Base-by-base conservation (phyloP, 2,888 invertebrate genomes). In the Latheticus oryzae region DNA sequence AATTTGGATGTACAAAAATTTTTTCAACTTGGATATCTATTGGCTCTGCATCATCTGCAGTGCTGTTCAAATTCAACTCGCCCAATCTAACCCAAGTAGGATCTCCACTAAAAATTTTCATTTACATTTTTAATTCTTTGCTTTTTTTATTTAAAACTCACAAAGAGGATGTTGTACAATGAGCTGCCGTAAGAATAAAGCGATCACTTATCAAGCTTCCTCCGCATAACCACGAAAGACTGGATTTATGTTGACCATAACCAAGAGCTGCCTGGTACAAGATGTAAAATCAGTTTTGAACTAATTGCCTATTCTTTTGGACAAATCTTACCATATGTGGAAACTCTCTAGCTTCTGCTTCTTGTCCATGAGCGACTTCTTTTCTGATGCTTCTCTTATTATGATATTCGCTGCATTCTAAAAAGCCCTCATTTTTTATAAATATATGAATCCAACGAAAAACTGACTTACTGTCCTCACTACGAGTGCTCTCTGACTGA, bases 171-270 rank as follows among this genome's bases (percentile, higher is more conserved):
- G 71, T 72, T 8, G 72, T 72, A 65, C 89, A 90, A 72, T 90
- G 89, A 0, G 87, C 88, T 0, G 89, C 89, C 0, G 88, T 87
- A 1, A 90, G 70, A 17, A 90, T 83, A 72, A 83, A 88, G 3
- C 78, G 77, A 1, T 85, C 71, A 48, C 86, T 85, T 50, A 90
- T 84, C 4, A 90, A 77, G 5, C 84, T 82, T 0, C 89, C 90
- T 0, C 89, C 89, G 66, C 90, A 90, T 1, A 69, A 67, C 81
- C 85, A 86, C 1, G 66, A 58, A 60, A 82, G 79, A 0, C 72
- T 68, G 5, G 15, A 1, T 37, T n/a, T 5, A 1, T 2, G 7
- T 9, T 19, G 11, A 9, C 12, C 9, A 38, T 8, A 38, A 1
- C 38, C 38, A 21, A 38, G 3, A 4, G 38, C 38, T 11, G 38